Percentiles rank a stretch among this genome's conserved stretches.
phyloP scores from a whole-genome alignment of 1,140 invertebrate genomes.

The Drosophila equinoxialis region DNA sequence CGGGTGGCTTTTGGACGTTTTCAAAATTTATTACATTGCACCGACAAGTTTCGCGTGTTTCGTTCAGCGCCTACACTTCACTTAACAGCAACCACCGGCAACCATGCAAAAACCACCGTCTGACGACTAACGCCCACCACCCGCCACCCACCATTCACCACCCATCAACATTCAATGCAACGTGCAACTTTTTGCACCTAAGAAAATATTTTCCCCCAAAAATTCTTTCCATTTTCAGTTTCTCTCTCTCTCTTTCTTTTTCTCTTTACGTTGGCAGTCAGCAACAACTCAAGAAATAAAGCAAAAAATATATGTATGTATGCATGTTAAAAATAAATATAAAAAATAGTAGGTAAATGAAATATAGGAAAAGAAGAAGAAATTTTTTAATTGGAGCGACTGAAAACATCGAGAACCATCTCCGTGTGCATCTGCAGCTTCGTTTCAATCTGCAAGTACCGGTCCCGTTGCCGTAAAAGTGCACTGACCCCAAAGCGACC shows the following conservation, averaged over 20 bases:
- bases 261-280: conserved; percentile 55
- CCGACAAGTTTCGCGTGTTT: conserved; percentile 78
- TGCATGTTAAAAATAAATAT: background rate
- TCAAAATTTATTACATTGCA: conserved; percentile 76
- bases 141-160: background rate
- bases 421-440: conserved; percentile 10
- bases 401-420: conserved; percentile 12
- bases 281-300: conserved; percentile 11
- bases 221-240: conserved; percentile 27
- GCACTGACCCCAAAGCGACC: conserved; percentile 6
- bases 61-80: conserved; percentile 75
- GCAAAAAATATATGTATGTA: background rate
- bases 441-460: background rate
- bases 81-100: conserved; percentile 52
- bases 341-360: background rate
- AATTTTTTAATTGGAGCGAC: conserved; percentile 12
- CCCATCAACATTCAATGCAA: conserved; percentile 23
- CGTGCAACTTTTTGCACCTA: conserved; percentile 78
- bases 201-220: conserved; percentile 51
- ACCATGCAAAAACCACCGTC: background rate
- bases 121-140: background rate
- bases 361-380: conserved; percentile 5
- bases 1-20: conserved; percentile 58
- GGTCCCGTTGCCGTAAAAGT: background rate
- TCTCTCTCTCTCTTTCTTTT: background rate